Conservation (phyloP, 2,888 invertebrate genomes). For the Apocheima hispidaria region DNA sequence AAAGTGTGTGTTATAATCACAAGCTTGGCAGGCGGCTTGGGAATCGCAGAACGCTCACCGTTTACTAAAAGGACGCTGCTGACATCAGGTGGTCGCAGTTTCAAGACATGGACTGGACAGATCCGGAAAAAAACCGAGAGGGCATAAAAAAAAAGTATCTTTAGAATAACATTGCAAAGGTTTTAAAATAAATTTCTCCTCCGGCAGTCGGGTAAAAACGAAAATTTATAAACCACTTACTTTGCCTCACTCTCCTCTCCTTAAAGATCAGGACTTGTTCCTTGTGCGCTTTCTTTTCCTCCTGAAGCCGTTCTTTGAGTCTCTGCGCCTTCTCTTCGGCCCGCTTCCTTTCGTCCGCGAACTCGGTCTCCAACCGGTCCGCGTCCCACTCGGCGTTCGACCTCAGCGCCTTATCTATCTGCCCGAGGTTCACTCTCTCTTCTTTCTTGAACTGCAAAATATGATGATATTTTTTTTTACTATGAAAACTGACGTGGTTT, state of each 20-base stretch:
- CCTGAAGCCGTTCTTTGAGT: conserved; percentile 51
- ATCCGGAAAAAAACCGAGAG: no score
- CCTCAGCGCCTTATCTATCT: conserved; percentile 91
- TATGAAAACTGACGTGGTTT: no score
- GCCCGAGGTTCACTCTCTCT: conserved; percentile 90
- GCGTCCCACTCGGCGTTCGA: conserved; percentile 89
- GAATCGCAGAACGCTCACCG: no score
- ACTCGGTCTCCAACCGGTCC: conserved; percentile 62
- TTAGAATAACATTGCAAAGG: no score
- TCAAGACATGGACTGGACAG: no score
- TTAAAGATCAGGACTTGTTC: conserved; percentile 66
- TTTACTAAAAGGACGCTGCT: no score
- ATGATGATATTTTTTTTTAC: neutral
- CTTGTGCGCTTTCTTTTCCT: conserved; percentile 80
- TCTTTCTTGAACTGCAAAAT: conserved; percentile 92
- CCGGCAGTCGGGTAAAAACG: no score
- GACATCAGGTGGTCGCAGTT: no score
- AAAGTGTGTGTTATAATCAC: no score
- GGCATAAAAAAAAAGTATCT: no score
- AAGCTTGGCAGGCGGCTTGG: no score
- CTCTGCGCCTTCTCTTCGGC: conserved; percentile 46
- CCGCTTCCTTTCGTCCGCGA: conserved; percentile 60
- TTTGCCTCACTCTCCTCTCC: conserved; percentile 52
- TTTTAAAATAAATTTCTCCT: no score
- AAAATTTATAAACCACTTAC: conserved; percentile 52